Base-by-base conservation (phyloP, 1,140 invertebrate genomes). In the Ladona fulva region DNA sequence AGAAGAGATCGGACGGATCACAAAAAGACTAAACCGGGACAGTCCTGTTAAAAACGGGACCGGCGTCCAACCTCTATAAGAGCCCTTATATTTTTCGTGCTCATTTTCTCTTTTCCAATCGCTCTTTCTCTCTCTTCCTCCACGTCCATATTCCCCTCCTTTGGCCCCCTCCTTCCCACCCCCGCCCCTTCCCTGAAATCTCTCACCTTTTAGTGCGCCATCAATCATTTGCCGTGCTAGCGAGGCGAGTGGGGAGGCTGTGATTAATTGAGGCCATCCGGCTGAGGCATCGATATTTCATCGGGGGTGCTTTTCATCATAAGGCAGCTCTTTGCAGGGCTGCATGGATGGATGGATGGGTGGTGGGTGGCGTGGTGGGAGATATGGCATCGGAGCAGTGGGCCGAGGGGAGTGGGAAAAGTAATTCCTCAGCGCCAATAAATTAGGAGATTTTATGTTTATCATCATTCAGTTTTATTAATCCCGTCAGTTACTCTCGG, bases 131-230 rank as follows among this genome's bases (percentile, higher is more conserved):
- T 78, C 37, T 59, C 78, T 76, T 77, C n/a, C 78, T 52, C 78
- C 77, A 78, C 79, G 76, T 52, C 44, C 44, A 52, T 52, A 10
- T 52, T 52, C 44, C 44, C 19, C 44, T 11, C 44, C 10, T 19
- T 10, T 19, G 19, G 19, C 19, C 44, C 10, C 44, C 44, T 19
- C 44, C 52, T 22, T 12, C 66, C 77, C 59, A 16, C n/a, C 75
- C 77, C 29, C 24, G 76, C 74, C 78, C 78, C 76, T 76, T 79
- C 81, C 83, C 82, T 83, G 81, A 82, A 42, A 25, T 29, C 25
- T 44, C 78, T 66, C 52, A 66, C 52, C 52, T 66, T 66, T 66
- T 66, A 19, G 52, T 16, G 52, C 52, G 5, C 52, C 52, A 66
- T 66, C 52, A 66, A 66, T 66, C 52, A 66, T 66, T 66, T 22